A percentile compares a stretch with the other conserved stretches of the same genome.
These are phyloP conservation scores for Bolinopsis microptera DNA, from an alignment of 37 sponge, comb jelly and placozoan species.

Conservation along the genomic window DNA sequence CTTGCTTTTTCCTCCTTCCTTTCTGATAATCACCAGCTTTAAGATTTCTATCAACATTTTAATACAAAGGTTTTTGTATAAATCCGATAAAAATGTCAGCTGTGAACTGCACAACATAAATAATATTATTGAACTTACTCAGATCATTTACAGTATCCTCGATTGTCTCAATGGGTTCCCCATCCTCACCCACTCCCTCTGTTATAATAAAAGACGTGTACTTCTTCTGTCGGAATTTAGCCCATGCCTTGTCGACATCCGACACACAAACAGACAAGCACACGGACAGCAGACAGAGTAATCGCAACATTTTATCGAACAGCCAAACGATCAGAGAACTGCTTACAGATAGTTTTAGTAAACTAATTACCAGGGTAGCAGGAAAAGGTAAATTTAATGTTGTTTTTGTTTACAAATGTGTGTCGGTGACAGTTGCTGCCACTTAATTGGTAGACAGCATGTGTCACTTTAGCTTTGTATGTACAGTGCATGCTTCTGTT, in stretches of 20 bases:
- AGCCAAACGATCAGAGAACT: no score
- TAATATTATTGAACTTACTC: background rate
- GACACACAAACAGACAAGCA: background rate
- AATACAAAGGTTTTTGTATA: background rate
- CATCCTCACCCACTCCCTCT: background rate
- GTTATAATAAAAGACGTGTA: background rate
- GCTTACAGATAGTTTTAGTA: no score
- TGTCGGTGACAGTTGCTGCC: background rate
- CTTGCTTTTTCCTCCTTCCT: background rate
- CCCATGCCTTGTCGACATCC: background rate
- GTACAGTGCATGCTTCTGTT: background rate
- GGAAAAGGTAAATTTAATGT: background rate
- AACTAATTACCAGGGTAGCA: background rate
- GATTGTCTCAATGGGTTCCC: background rate
- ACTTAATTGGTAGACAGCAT: background rate
- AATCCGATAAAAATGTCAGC: no score
- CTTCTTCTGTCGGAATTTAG: background rate
- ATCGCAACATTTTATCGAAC: slow-evolving; percentile 21
- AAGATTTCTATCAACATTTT: background rate
- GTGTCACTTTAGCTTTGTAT: background rate
- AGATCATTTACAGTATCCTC: background rate
- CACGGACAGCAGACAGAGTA: background rate
- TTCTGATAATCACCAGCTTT: background rate
- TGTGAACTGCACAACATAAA: no score
- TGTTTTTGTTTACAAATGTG: background rate